Evolutionary conservation across 1,140 invertebrate species (phyloP).

Genomic region (Homalodisca vitripennis): DNA sequence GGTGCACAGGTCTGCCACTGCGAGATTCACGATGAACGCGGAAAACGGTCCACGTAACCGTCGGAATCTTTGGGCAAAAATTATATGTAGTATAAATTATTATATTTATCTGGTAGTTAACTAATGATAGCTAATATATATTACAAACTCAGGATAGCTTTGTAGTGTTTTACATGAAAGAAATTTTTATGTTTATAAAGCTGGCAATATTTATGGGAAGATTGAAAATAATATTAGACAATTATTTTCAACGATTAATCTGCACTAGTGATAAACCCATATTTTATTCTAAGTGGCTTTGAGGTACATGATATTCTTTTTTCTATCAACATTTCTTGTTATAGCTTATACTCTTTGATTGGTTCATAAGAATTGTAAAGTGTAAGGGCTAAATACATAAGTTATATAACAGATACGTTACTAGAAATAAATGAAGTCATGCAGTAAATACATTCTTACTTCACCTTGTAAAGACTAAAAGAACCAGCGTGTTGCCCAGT

Average conservation of each 20-base stretch:
- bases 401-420: neutral
- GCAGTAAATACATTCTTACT: neutral
- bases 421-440: neutral
- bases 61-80: conserved; percentile 45
- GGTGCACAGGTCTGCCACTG: conserved; percentile 46
- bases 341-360: neutral
- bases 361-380: neutral
- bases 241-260: too few relatives aligned
- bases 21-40: conserved; percentile 49
- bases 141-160: too few relatives aligned
- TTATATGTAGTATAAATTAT: too few relatives aligned
- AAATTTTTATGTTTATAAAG: too few relatives aligned
- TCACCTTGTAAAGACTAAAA: conserved; percentile 49
- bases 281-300: too few relatives aligned
- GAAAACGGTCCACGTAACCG: conserved; percentile 47
- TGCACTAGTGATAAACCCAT: too few relatives aligned
- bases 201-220: too few relatives aligned
- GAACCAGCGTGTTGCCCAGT: conserved; percentile 47
- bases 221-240: too few relatives aligned
- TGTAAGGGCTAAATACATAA: neutral
- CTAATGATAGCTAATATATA: too few relatives aligned
- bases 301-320: neutral
- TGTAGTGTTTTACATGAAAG: too few relatives aligned
- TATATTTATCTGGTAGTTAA: too few relatives aligned
- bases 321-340: neutral